phyloP scores from a whole-genome alignment of 2,888 invertebrate species.

The Spodoptera littoralis region DNA sequence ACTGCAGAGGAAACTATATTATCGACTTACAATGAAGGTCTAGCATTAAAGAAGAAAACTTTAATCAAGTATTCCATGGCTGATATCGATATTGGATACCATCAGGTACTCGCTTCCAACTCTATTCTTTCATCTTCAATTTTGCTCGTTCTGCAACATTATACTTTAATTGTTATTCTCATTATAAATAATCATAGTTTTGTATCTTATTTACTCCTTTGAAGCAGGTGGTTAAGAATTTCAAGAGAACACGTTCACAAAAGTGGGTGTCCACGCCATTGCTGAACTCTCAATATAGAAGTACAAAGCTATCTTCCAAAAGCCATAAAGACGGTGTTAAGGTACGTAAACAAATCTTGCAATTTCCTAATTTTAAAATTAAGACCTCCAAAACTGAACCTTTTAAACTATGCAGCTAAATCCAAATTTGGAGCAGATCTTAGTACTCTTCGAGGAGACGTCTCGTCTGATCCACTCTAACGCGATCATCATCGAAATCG shows the following conservation, averaged over 20 bases:
- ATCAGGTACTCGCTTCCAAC: conserved; percentile 71
- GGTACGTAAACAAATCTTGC: too few species aligned
- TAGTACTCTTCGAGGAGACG: conserved; percentile 94
- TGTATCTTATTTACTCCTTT: too few species aligned
- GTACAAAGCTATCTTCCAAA: too few species aligned
- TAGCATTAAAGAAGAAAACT: conserved; percentile 91
- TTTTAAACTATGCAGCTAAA: background rate
- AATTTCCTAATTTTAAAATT: conserved; percentile 17
- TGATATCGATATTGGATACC: conserved; percentile 92
- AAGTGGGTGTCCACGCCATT: too few species aligned
- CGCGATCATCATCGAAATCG: conserved; percentile 95
- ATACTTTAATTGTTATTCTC: too few species aligned
- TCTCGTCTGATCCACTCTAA: conserved; percentile 92
- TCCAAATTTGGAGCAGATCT: conserved; percentile 70
- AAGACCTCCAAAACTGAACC: conserved; percentile 58
- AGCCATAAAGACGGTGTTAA: too few species aligned
- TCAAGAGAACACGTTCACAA: too few species aligned
- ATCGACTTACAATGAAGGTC: conserved; percentile 94
- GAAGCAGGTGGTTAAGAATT: too few species aligned
- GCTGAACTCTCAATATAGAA: too few species aligned
- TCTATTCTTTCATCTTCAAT: background rate
- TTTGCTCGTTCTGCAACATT: background rate
- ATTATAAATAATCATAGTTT: too few species aligned
- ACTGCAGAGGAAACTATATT: conserved; percentile 95
- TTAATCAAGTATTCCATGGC: conserved; percentile 95